phyloP scores from a whole-genome alignment of 2,797 vertebrate species.

The Sebastes minor region DNA sequence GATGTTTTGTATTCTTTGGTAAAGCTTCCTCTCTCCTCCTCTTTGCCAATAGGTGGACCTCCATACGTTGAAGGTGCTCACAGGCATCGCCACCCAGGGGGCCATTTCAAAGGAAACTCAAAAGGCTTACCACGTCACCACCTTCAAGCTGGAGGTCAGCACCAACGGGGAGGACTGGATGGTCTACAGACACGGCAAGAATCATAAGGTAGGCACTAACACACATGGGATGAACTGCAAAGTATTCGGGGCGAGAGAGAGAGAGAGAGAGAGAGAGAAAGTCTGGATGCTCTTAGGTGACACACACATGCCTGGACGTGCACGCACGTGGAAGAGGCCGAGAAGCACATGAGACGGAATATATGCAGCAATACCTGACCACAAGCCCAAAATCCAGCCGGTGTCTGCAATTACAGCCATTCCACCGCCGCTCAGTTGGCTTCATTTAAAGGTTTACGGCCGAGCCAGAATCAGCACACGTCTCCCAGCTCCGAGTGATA shows the following conservation, averaged over 20 bases:
- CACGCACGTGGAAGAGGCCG: background rate
- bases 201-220: slow-evolving; percentile 89
- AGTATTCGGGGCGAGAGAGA: background rate
- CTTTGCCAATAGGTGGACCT: slow-evolving; percentile 73
- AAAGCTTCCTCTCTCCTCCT: background rate
- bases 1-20: background rate
- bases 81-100: slow-evolving; percentile 95
- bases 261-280: background rate
- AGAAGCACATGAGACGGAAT: slow-evolving; percentile 54
- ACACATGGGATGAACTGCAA: background rate
- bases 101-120: slow-evolving; percentile 95
- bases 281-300: slow-evolving; percentile 33
- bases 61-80: slow-evolving; percentile 89
- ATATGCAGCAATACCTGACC: slow-evolving; percentile 58
- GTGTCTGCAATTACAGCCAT: slow-evolving; percentile 63
- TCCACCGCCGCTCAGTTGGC: slow-evolving; percentile 44
- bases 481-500: slow-evolving; percentile 46
- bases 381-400: slow-evolving; percentile 48
- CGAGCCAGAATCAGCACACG: slow-evolving; percentile 47
- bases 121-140: slow-evolving; percentile 91
- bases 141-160: slow-evolving; percentile 97
- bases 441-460: slow-evolving; percentile 60
- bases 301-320: slow-evolving; percentile 30
- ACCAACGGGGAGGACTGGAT: slow-evolving; percentile 99
- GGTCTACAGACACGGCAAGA: slow-evolving; percentile 97